Conservation (phyloP, 2,113 vertebrate genomes). For the Coreoperca whiteheadi region DNA sequence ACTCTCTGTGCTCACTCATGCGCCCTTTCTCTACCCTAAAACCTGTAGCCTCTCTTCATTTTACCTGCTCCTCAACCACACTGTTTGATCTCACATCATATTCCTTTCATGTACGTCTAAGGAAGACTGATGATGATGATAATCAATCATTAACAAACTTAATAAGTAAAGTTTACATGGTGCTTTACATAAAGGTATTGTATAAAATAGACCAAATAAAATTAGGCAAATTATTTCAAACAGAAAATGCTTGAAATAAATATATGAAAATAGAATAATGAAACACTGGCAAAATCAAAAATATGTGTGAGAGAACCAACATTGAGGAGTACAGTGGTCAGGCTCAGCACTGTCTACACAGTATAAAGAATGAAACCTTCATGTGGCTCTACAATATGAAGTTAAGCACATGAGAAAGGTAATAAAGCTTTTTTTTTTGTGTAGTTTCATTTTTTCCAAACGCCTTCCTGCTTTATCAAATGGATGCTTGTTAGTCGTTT, state of each 20-base stretch:
- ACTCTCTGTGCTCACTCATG: constrained; percentile 84
- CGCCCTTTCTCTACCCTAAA: constrained; percentile 57
- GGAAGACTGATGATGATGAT: background rate
- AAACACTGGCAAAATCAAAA: too few relatives aligned
- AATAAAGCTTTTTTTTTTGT: background rate
- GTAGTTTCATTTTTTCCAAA: background rate
- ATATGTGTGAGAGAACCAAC: too few relatives aligned
- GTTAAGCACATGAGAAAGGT: background rate
- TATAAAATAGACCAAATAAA: background rate
- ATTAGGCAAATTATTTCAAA: background rate
- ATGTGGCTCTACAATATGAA: background rate
- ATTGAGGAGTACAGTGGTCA: background rate
- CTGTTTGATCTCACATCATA: constrained; percentile 11
- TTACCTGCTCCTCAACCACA: constrained; percentile 28
- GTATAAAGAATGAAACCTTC: background rate
- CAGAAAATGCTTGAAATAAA: too few relatives aligned
- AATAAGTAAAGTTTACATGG: background rate
- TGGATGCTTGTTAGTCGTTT: background rate
- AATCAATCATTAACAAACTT: background rate
- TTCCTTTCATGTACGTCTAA: constrained; percentile 19
- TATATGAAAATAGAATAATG: too few relatives aligned
- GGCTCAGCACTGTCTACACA: background rate
- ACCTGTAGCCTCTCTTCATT: constrained; percentile 41
- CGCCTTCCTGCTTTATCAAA: background rate
- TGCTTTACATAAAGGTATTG: background rate